Base-by-base conservation (phyloP, 2,113 vertebrate genomes). In the Sigmodon hispidus region DNA sequence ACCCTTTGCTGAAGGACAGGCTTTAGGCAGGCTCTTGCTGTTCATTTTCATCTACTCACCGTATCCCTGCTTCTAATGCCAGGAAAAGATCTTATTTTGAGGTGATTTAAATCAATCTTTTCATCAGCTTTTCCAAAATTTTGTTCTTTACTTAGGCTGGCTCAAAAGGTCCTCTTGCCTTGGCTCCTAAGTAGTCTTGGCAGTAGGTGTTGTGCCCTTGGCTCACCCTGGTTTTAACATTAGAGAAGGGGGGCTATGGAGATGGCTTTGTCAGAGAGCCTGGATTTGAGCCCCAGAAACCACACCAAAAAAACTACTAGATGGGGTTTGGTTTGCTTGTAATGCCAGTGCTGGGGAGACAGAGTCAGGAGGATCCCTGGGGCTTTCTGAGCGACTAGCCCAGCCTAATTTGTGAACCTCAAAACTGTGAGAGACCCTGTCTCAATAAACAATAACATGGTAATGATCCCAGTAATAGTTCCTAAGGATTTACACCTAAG, bases 31-130 rank as follows among this genome's bases (percentile, higher is more conserved):
- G 65, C 80, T 40, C 8, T 45, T 92, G 36, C 36, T 67, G 72
- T 75, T 52, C 45, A 9, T 11, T 17, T 34, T 89, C 7, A 3
- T 48, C 55, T 59, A 0, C 34, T 70, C 11, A 36, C 19, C 48
- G 12, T 31, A 36, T 86, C 91, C n/a, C 55, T 91, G 92, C 76
- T 63, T 86, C 61, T 48, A 21, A 77, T 87, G 95, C 48, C 7
- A n/a, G 79, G 75, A 95, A 92, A 72, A 43, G 22, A 73, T 92
- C 94, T 93, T 80, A 36, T 89, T 94, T 89, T 81, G 50, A 92
- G 83, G 65, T 94, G 52, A 89, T 88, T 89, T 94, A 83, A 24
- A 89, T 67, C 45, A 76, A 57, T 61, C 26, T 10, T 89, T 34
- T 89, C 57, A 67, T 17, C 75, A 79, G 40, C 55, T 87, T 96